A percentile compares a stretch with the other conserved stretches of the same genome.
phyloP scores from a whole-genome alignment of 2,113 vertebrate genomes.

The Oreamnos americanus region DNA sequence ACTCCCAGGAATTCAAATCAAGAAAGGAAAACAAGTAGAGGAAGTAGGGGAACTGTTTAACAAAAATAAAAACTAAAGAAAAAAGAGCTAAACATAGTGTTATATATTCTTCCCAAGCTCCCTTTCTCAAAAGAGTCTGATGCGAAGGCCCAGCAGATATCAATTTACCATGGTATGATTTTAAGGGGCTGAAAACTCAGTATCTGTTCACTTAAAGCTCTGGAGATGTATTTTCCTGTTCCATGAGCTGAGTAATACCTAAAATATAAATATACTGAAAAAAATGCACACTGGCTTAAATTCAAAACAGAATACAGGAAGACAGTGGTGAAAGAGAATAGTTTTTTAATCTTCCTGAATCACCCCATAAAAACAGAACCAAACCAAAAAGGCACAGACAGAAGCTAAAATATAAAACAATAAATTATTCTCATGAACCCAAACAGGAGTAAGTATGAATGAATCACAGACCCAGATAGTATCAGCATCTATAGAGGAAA shows the following conservation, averaged over 20 bases:
- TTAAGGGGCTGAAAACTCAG: neutral
- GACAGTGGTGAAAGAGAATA: neutral
- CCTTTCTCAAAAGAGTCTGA: neutral
- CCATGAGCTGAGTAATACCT: neutral
- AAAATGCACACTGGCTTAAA: neutral
- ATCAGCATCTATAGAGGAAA: neutral
- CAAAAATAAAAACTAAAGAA: neutral
- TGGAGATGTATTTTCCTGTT: neutral
- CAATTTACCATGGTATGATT: neutral
- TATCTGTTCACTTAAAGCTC: neutral
- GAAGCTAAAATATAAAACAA: neutral
- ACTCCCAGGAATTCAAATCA: conserved; percentile 25
- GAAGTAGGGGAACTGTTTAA: neutral
- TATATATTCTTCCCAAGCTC: neutral
- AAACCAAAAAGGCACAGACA: neutral
- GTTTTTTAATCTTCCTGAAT: neutral
- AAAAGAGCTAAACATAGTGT: neutral
- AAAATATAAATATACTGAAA: neutral
- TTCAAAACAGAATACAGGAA: neutral
- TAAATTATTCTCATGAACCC: neutral
- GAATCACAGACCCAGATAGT: neutral
- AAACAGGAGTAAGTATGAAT: neutral
- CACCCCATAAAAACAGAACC: neutral
- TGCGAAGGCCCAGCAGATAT: neutral
- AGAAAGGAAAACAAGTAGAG: conserved; percentile 27